A percentile compares a stretch with the other conserved stretches of the same genome.
These are phyloP conservation scores for Drosophila mettleri DNA, from an alignment of 2,888 invertebrate genomes.

Conservation along the genomic window DNA sequence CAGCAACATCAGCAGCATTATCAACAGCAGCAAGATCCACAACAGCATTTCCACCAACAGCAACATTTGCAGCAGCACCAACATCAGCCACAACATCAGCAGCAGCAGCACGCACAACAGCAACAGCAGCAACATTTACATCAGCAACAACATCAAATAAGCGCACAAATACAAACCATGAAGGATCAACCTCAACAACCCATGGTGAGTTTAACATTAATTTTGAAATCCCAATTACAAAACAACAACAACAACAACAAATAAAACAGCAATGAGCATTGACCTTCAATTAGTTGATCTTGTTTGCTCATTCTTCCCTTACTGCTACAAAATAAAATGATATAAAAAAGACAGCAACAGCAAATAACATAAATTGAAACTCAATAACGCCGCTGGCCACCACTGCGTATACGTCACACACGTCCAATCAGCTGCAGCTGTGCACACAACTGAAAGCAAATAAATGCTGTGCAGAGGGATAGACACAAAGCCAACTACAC, in stretches of 20 bases:
- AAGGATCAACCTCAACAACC: slow-evolving; percentile 86
- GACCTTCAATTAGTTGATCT: slow-evolving; percentile 67
- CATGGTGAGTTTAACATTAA: slow-evolving; percentile 82
- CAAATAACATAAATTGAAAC: slow-evolving; percentile 38
- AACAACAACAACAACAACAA: slow-evolving; percentile 18
- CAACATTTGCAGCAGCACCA: slow-evolving; percentile 71
- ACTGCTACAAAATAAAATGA: slow-evolving; percentile 18
- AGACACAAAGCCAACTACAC: slow-evolving; percentile 16
- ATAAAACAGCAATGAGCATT: slow-evolving; percentile 47
- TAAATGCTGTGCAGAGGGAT: slow-evolving; percentile 8
- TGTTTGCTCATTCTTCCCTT: slow-evolving; percentile 48
- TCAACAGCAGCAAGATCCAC: slow-evolving; percentile 82
- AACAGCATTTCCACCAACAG: slow-evolving; percentile 83
- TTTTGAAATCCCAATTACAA: slow-evolving; percentile 45
- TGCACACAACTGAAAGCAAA: slow-evolving; percentile 36
- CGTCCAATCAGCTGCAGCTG: slow-evolving; percentile 62
- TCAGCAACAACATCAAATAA: slow-evolving; percentile 83
- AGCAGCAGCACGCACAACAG: slow-evolving; percentile 39
- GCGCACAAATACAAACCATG: slow-evolving; percentile 85
- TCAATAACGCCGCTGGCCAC: slow-evolving; percentile 34
- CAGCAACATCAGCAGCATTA: slow-evolving; percentile 66
- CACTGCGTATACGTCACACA: slow-evolving; percentile 68
- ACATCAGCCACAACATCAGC: slow-evolving; percentile 54
- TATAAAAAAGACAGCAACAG: slow-evolving; percentile 14
- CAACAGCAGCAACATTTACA: slow-evolving; percentile 80